A percentile compares a stretch with the other conserved stretches of the same genome.
Conservation (phyloP, 2,113 vertebrate genomes). For the Hippocampus mohnikei region DNA sequence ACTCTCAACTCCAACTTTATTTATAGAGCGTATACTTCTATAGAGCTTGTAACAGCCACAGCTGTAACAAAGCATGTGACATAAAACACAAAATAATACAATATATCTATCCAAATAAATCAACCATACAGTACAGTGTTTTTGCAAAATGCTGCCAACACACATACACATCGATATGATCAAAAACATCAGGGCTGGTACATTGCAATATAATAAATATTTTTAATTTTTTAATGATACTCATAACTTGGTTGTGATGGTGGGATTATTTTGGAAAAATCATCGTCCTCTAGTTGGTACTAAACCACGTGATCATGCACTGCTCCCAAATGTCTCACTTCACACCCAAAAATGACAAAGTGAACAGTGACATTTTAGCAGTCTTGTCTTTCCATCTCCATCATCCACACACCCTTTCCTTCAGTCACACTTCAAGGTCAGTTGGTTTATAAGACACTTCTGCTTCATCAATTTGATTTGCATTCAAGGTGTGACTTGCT, state of each 20-base stretch:
- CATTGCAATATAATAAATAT: no score
- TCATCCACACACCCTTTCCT: background rate
- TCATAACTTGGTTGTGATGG: background rate
- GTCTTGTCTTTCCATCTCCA: constrained; percentile 1
- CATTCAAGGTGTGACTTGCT: background rate
- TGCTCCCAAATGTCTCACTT: background rate
- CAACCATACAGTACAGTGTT: no score
- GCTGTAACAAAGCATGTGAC: no score
- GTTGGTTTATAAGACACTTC: constrained; percentile 16
- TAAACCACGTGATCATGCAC: background rate
- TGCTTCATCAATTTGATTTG: constrained; percentile 18
- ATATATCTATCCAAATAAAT: no score
- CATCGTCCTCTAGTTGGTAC: background rate
- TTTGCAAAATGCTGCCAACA: no score
- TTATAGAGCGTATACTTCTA: no score
- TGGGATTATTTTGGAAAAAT: background rate
- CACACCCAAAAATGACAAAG: background rate
- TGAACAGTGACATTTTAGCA: constrained; percentile 7
- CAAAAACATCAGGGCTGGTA: no score
- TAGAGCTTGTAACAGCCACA: no score
- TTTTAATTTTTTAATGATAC: no score
- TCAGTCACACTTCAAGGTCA: constrained; percentile 18
- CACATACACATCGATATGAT: no score
- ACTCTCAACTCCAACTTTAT: no score
- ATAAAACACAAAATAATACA: no score